A percentile compares a stretch with the other conserved stretches of the same genome.
These are phyloP conservation scores for Crotalus horridus DNA, from an alignment of 2,113 vertebrate species.

Conservation along the genomic window DNA sequence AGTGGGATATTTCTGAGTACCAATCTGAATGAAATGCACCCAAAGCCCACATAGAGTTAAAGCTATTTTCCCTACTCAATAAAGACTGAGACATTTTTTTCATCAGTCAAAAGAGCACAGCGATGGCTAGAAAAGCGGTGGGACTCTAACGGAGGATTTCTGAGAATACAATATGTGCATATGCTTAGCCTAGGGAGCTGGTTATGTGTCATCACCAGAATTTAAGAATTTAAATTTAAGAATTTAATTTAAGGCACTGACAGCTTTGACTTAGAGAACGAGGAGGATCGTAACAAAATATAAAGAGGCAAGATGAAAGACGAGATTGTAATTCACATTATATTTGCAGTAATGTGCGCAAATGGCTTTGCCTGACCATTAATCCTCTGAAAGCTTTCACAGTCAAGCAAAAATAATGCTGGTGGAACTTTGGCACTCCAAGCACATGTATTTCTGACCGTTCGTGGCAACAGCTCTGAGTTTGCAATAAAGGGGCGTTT, in stretches of 20 bases:
- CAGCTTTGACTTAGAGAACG: conserved; percentile 55
- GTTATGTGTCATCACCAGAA: conserved; percentile 48
- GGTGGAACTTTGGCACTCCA: background rate
- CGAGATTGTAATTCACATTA: conserved; percentile 46
- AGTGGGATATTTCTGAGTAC: conserved; percentile 54
- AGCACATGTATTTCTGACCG: background rate
- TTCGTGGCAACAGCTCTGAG: background rate
- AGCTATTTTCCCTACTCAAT: conserved; percentile 31
- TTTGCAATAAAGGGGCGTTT: background rate
- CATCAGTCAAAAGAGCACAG: conserved; percentile 37
- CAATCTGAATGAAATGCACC: conserved; percentile 18
- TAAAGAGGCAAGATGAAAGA: conserved; percentile 59
- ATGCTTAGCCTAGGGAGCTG: conserved; percentile 46
- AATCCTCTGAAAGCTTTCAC: conserved; percentile 47
- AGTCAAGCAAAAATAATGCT: conserved; percentile 34
- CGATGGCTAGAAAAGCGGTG: background rate
- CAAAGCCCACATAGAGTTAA: conserved; percentile 3
- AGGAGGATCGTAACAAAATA: conserved; percentile 46
- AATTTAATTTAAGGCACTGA: conserved; percentile 19
- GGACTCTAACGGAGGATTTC: conserved; percentile 46
- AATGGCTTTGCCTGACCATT: conserved; percentile 54
- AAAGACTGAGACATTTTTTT: conserved; percentile 23
- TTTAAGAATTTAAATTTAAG: conserved; percentile 25
- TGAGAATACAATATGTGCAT: conserved; percentile 37
- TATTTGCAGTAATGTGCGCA: conserved; percentile 45